These are phyloP conservation scores for Ivindomyrus marchei DNA, from an alignment of 2,113 vertebrate species.

Conservation along the genomic window DNA sequence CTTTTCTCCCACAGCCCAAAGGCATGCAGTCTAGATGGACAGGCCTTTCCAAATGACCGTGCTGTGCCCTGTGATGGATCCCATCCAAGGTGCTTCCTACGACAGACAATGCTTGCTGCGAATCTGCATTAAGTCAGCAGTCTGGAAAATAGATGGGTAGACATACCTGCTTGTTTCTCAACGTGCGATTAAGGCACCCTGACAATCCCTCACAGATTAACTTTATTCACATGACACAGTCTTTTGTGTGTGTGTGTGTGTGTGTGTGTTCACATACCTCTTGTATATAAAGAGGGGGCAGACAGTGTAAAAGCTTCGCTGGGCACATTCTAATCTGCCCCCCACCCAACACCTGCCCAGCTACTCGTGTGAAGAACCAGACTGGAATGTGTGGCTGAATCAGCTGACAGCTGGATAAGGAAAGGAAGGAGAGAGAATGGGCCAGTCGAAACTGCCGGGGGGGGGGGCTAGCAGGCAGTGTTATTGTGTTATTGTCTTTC, in stretches of 20 bases:
- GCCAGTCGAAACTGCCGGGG: background rate
- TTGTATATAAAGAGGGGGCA: background rate
- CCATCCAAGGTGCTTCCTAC: background rate
- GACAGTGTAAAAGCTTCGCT: background rate
- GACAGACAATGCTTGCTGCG: background rate
- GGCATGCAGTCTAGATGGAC: background rate
- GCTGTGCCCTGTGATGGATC: background rate
- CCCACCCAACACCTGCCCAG: background rate
- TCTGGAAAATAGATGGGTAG: background rate
- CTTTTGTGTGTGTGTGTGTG: background rate
- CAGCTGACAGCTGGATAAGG: background rate
- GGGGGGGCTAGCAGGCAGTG: background rate
- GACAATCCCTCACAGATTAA: background rate
- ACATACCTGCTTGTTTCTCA: background rate
- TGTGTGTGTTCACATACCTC: background rate
- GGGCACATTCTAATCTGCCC: background rate
- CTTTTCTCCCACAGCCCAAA: background rate
- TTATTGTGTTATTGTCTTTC: background rate
- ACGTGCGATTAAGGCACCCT: background rate
- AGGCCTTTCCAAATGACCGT: background rate
- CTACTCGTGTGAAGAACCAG: background rate
- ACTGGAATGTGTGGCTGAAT: background rate
- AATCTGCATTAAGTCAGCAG: background rate
- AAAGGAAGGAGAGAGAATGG: constrained; percentile 7
- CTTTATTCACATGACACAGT: background rate